Evolutionary conservation across 2,888 invertebrate genomes (phyloP).

Genomic region (Sphaerophoria taeniata): DNA sequence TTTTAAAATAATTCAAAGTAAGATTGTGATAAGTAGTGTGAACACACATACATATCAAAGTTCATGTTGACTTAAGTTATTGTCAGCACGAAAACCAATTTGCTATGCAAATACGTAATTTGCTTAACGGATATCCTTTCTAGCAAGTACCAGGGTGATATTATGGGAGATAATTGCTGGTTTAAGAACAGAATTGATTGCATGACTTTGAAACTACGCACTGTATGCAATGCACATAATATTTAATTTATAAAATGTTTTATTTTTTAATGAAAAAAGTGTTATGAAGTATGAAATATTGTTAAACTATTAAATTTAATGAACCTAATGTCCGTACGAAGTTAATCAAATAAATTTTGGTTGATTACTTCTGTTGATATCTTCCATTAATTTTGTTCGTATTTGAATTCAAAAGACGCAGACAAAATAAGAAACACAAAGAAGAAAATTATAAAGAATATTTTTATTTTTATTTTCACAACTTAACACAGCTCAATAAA

Average conservation of each 20-base stretch:
- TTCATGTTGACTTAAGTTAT: neutral
- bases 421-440: too few relatives aligned
- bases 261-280: conserved; percentile 9
- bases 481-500: too few relatives aligned
- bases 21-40: neutral
- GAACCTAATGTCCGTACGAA: too few relatives aligned
- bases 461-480: too few relatives aligned
- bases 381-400: too few relatives aligned
- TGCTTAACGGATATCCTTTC: neutral
- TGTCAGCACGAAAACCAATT: conserved; percentile 19
- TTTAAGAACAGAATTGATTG: conserved; percentile 3
- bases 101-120: conserved; percentile 36
- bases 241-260: conserved; percentile 1
- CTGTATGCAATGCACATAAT: neutral
- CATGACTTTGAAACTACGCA: conserved; percentile 21
- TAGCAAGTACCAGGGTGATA: neutral
- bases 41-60: neutral
- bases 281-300: neutral
- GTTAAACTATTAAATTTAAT: neutral
- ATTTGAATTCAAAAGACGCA: too few relatives aligned
- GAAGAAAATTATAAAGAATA: too few relatives aligned
- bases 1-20: neutral
- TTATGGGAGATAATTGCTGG: conserved; percentile 19
- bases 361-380: too few relatives aligned
- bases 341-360: too few relatives aligned